These are phyloP conservation scores for Pseudopodoces humilis DNA, from an alignment of 2,113 vertebrate genomes.

Conservation along the genomic window DNA sequence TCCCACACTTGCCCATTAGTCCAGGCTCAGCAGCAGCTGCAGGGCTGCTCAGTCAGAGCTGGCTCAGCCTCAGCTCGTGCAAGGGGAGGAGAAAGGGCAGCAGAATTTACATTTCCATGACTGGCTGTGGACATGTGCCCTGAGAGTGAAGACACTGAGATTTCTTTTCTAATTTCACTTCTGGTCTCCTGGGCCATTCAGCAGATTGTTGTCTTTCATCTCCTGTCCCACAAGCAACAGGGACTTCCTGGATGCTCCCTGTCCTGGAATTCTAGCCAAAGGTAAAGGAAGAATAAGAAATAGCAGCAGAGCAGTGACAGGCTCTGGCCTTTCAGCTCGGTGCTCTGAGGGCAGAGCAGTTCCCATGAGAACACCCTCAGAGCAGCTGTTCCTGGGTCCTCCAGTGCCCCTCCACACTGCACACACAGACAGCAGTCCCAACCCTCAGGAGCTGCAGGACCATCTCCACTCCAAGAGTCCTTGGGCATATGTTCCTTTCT, in stretches of 20 bases:
- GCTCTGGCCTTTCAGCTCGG: not conserved
- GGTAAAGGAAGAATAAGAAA: not conserved
- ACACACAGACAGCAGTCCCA: not conserved
- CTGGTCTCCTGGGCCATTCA: not conserved
- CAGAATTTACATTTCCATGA: not conserved
- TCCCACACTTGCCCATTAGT: not conserved
- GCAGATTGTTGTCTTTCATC: not conserved
- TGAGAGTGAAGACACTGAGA: not conserved
- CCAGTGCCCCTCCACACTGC: not conserved
- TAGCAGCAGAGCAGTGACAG: not conserved
- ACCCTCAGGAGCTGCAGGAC: not conserved
- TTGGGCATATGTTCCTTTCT: not conserved
- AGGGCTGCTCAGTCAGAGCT: not conserved
- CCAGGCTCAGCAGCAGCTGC: not conserved
- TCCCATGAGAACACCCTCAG: not conserved
- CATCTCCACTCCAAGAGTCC: not conserved
- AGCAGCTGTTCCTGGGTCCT: not conserved
- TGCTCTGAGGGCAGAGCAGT: not conserved
- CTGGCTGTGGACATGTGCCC: not conserved
- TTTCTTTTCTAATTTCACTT: not conserved
- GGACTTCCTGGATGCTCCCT: accelerated
- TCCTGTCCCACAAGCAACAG: not conserved
- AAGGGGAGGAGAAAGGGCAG: not conserved
- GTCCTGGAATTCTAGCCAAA: not conserved
- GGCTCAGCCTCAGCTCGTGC: not conserved